These are phyloP conservation scores for Anarsia innoxiella DNA, from an alignment of 2,888 invertebrate genomes.

Conservation along the genomic window DNA sequence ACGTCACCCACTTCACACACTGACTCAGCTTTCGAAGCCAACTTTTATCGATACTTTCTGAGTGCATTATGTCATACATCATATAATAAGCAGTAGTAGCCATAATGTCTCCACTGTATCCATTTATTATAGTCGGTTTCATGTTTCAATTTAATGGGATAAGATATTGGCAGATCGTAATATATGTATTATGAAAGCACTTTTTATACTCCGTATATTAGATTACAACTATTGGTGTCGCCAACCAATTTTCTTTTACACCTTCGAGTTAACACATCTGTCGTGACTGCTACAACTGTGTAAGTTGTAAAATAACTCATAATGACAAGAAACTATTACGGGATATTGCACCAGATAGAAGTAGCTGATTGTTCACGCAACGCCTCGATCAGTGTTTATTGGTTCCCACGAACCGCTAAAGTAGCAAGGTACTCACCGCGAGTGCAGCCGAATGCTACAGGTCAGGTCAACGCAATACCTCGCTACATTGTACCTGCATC, in stretches of 20 bases:
- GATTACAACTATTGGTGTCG: too few species aligned
- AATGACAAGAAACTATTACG: constrained; percentile 6
- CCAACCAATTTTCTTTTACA: too few species aligned
- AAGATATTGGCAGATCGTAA: too few species aligned
- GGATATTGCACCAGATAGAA: constrained; percentile 13
- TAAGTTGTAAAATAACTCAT: too few species aligned
- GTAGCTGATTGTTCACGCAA: constrained; percentile 25
- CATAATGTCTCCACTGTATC: too few species aligned
- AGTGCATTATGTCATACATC: constrained; percentile 9
- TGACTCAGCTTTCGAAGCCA: constrained; percentile 12
- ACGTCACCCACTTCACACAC: constrained; percentile 24
- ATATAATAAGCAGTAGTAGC: constrained; percentile 1
- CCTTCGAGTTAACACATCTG: too few species aligned
- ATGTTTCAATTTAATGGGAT: too few species aligned
- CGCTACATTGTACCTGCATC: constrained; percentile 5
- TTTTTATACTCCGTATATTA: too few species aligned
- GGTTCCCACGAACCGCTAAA: constrained; percentile 32
- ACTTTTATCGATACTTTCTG: constrained; percentile 10
- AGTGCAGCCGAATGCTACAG: too few species aligned
- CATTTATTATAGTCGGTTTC: too few species aligned
- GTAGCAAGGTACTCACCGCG: constrained; percentile 1
- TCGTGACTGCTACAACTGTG: too few species aligned
- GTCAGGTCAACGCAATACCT: constrained; percentile 10
- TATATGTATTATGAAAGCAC: too few species aligned
- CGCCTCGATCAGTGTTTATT: constrained; percentile 31